These are phyloP conservation scores for Cassiopea xamachana DNA, from an alignment of 30 jellyfish, hydroid and myxozoan species.

Conservation along the genomic window DNA sequence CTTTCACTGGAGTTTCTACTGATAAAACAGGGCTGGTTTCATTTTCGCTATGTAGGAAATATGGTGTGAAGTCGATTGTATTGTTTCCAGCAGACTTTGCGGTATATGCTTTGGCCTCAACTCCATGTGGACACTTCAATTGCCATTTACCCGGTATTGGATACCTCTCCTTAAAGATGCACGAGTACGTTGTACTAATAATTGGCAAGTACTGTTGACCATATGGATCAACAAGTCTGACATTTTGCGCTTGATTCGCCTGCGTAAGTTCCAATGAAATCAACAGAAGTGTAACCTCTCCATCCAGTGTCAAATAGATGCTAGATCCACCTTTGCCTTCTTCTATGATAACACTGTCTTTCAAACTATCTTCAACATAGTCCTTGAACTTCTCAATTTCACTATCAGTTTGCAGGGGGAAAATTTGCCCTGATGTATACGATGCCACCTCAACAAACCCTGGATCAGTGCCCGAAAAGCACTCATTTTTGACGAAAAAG, in stretches of 20 bases:
- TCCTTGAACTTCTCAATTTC: slow-evolving; percentile 55
- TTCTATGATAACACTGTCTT: slow-evolving; percentile 34
- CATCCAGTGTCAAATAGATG: slow-evolving; percentile 16
- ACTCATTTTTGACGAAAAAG: slow-evolving; percentile 15
- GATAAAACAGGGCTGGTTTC: slow-evolving; percentile 28
- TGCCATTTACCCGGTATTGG: slow-evolving; percentile 68
- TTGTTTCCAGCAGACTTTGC: slow-evolving; percentile 54
- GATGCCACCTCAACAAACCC: slow-evolving; percentile 75
- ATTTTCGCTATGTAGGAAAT: slow-evolving; percentile 57
- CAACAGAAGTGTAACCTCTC: slow-evolving; percentile 15
- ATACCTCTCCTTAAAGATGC: slow-evolving; percentile 9
- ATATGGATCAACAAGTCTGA: slow-evolving; percentile 41
- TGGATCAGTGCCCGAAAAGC: neutral
- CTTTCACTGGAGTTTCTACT: slow-evolving; percentile 15
- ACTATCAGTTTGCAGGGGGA: slow-evolving; percentile 32
- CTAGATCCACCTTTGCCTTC: slow-evolving; percentile 50
- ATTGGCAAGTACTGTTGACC: slow-evolving; percentile 7
- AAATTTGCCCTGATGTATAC: slow-evolving; percentile 83
- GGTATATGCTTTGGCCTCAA: slow-evolving; percentile 12
- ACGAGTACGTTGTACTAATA: slow-evolving; percentile 11
- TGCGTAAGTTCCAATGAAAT: slow-evolving; percentile 22
- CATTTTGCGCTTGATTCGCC: slow-evolving; percentile 16
- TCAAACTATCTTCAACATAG: slow-evolving; percentile 57
- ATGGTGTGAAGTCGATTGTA: slow-evolving; percentile 36
- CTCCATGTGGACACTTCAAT: slow-evolving; percentile 34